A percentile compares a stretch with the other conserved stretches of the same genome.
Conservation (phyloP, 2,888 invertebrate genomes). For the Spilosoma lubricipeda region DNA sequence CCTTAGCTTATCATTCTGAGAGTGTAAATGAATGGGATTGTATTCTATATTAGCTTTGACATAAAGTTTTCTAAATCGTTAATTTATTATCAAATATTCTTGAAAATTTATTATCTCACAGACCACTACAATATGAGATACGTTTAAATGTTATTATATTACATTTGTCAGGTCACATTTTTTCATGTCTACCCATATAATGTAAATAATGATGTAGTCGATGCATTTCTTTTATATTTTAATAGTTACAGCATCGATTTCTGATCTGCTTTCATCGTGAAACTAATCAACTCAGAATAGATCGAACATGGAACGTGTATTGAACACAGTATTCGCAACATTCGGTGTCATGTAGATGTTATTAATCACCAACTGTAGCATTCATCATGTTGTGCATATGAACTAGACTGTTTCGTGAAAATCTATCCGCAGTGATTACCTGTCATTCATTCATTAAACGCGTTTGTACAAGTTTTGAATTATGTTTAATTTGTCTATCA, state of each 20-base stretch:
- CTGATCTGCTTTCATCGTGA: background rate
- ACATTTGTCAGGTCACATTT: no score
- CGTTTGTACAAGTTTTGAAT: background rate
- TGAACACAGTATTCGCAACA: background rate
- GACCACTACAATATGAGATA: no score
- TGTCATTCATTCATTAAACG: background rate
- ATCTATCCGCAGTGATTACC: background rate
- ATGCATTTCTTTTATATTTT: no score
- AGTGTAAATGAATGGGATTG: background rate
- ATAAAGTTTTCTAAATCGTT: no score
- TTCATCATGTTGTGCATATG: slow-evolving; percentile 7
- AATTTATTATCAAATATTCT: no score
- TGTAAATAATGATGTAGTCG: no score
- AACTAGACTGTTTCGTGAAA: background rate
- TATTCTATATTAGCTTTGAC: background rate
- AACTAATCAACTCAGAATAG: background rate
- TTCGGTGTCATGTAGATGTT: slow-evolving; percentile 12
- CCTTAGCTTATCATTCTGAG: background rate
- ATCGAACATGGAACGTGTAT: background rate
- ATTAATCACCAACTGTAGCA: background rate
- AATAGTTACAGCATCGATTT: background rate
- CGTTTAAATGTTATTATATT: no score
- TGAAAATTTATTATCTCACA: no score
- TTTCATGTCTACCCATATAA: no score
- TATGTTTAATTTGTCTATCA: background rate